phyloP scores from a whole-genome alignment of 2,113 vertebrate genomes.

The Diadophis punctatus region DNA sequence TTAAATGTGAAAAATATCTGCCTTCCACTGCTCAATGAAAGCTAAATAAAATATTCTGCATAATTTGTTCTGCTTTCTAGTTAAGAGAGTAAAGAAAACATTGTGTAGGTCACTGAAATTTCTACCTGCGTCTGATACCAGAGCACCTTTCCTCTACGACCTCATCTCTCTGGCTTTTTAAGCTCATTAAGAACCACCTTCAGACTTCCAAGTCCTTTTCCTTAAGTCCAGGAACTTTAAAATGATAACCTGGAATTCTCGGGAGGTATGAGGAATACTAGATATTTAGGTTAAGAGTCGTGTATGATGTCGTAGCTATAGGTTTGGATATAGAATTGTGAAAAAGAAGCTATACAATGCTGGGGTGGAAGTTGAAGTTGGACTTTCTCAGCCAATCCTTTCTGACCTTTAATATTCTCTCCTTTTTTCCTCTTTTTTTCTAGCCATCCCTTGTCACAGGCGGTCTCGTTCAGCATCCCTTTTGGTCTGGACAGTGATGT shows the following conservation, averaged over 20 bases:
- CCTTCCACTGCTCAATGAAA: neutral
- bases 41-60: neutral
- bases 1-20: neutral
- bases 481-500: constrained; percentile 93
- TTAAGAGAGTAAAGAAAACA: neutral
- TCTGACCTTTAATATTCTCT: neutral
- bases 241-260: neutral
- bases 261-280: neutral
- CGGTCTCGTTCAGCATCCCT: constrained; percentile 90
- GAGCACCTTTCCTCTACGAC: neutral
- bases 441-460: constrained; percentile 85
- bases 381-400: neutral
- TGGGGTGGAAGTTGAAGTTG: neutral
- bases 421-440: neutral
- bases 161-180: neutral
- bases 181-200: neutral
- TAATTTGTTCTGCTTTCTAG: neutral
- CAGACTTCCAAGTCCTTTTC: neutral
- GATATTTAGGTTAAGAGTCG: neutral
- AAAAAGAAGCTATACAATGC: too few relatives aligned
- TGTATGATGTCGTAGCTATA: neutral
- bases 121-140: neutral
- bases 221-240: neutral
- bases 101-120: too few relatives aligned
- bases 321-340: neutral